Base-by-base conservation (phyloP, 2,888 invertebrate genomes). In the Dinocampus coccinellae region DNA sequence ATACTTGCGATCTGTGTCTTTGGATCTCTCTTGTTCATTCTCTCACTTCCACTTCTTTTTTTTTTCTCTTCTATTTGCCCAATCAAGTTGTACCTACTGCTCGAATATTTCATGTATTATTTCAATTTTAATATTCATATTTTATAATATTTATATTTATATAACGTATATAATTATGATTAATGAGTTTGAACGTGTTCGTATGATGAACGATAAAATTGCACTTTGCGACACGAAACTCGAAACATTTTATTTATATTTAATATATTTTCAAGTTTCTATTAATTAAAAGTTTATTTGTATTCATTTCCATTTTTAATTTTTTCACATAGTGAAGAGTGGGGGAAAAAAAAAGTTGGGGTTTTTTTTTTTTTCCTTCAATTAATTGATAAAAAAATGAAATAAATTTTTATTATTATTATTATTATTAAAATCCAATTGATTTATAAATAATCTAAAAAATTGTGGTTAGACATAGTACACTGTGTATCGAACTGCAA, bases 121-220 rank as follows among this genome's bases (percentile, higher is more conserved):
- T n/a, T n/a, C n/a, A n/a, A n/a, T n/a, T n/a, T n/a, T n/a, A n/a
- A n/a, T n/a, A n/a, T n/a, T n/a, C n/a, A n/a, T n/a, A n/a, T n/a
- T n/a, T n/a, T n/a, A n/a, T n/a, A n/a, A n/a, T n/a, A n/a, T n/a
- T 53, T 36, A 11, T 24, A 10, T 16, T 70, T 70, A 67, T 66
- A 61, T 36, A 65, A 66, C 52, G 29, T 16, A n/a, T n/a, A n/a
- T n/a, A n/a, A n/a, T n/a, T n/a, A n/a, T n/a, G n/a, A n/a, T n/a
- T n/a, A n/a, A n/a, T n/a, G n/a, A n/a, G 60, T 62, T 26, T 52
- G 52, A 47, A 29, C 47, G 63, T 34, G 63, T 47, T 52, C 47
- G 26, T 58, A 70, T 70, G 55, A 66, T 53, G 39, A 66, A 39
- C 66, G 66, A 71, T 71, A 71, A 71, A 66, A 66, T 60, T 71